These are phyloP conservation scores for Morbakka virulenta DNA, from an alignment of 30 jellyfish, hydroid and myxozoan species.

Conservation along the genomic window DNA sequence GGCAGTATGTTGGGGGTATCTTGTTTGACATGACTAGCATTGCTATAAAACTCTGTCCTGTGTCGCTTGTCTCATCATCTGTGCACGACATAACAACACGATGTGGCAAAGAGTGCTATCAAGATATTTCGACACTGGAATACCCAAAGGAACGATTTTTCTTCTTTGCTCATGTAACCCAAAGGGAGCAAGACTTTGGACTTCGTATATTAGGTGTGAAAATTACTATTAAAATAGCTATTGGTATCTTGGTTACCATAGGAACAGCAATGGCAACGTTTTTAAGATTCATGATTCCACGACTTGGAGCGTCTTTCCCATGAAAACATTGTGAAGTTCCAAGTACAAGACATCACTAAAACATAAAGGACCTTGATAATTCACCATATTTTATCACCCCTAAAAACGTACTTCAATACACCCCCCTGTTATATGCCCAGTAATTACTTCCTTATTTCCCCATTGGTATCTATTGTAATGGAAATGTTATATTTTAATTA, in stretches of 20 bases:
- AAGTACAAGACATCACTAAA: no score
- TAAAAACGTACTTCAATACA: no score
- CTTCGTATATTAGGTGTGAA: slow-evolving; percentile 68
- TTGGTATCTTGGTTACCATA: slow-evolving; percentile 62
- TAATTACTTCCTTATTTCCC: no score
- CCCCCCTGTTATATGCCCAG: no score
- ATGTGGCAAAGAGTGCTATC: slow-evolving; percentile 59
- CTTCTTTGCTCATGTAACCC: slow-evolving; percentile 45
- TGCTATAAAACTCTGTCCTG: slow-evolving; percentile 73
- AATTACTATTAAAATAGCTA: slow-evolving; percentile 57
- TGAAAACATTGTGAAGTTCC: no score
- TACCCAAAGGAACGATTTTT: slow-evolving; percentile 67
- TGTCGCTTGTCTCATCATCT: slow-evolving; percentile 63
- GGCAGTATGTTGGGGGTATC: slow-evolving; percentile 66
- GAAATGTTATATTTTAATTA: no score
- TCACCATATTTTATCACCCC: no score
- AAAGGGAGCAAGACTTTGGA: slow-evolving; percentile 58
- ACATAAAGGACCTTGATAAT: no score
- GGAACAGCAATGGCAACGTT: slow-evolving; percentile 62
- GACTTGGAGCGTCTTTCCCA: no score
- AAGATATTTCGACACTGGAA: slow-evolving; percentile 1
- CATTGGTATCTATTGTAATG: no score
- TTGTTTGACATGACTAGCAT: slow-evolving; percentile 62
- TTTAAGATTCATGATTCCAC: slow-evolving; percentile 48
- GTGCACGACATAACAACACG: slow-evolving; percentile 40